Evolutionary conservation across 2,113 vertebrate species (phyloP), one percentile per base, ranked within the genome.

Genomic region (Pygoscelis adeliae): DNA sequence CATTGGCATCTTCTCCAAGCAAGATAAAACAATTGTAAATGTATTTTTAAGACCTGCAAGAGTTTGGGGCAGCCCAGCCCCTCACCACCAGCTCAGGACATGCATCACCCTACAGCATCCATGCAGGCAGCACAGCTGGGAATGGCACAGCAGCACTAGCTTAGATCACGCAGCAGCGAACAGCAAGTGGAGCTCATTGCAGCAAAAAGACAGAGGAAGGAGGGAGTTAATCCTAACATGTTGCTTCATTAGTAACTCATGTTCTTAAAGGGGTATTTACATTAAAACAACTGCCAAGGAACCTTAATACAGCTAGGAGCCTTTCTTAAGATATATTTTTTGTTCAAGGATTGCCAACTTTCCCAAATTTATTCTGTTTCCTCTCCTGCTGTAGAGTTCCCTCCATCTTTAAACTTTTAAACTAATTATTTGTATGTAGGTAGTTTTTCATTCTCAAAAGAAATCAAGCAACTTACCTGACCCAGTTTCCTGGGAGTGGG

Each of bases 21-120:
- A 59, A 63, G 32, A 0, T 72, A 25, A 89, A 86, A 6, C 8
- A 46, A 36, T 19, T 11, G 3, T 53, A 53, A 50, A 38, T 47
- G 15, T 50, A 1, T 26, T 74, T 86, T 46, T 34, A 58, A 76
- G 15, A 10, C 22, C 15, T 73, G 11, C 7, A 65, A 15, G 3
- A 2, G 2, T 44, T 27, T 77, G 23, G 18, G 32, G 14, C 22
- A 77, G 18, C n/a, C 27, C 11, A 53, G 12, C 5, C 8, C 12
- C 7, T 0, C 3, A 0, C 2, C 12, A 11, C 4, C 18, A 53
- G 16, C 10, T 44, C 9, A 15, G 13, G 4, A 13, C 3, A 7
- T n/a, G 25, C 2, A 3, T 38, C 7, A 29, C 4, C 11, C 26
- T 16, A 8, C 1, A 7, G 8, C 3, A 5, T 36, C 21, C 2